phyloP scores from a whole-genome alignment of 2,888 invertebrate species.

The Drosophila yooni region DNA sequence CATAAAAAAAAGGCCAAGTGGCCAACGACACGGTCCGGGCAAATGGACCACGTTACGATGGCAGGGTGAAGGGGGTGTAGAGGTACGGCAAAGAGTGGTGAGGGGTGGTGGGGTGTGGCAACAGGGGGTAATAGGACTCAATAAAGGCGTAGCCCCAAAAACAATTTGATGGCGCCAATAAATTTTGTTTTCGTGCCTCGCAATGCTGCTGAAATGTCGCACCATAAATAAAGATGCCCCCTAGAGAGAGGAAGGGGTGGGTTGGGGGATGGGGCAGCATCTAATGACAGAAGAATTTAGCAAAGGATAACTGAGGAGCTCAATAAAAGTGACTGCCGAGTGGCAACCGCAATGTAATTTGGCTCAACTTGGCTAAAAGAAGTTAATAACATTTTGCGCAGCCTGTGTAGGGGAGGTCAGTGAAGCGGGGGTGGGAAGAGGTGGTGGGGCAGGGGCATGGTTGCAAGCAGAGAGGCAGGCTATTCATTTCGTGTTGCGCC shows the following conservation, averaged over 20 bases:
- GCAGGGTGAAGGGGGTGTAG: slow-evolving; percentile 6
- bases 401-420: not conserved
- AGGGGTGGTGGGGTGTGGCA: not conserved
- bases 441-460: not conserved
- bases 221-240: slow-evolving; percentile 66
- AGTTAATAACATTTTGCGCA: slow-evolving; percentile 76
- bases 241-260: not conserved
- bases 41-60: slow-evolving; percentile 35
- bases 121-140: not conserved
- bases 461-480: slow-evolving; percentile 34
- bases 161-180: slow-evolving; percentile 75
- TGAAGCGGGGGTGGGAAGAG: not conserved
- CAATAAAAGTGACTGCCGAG: slow-evolving; percentile 69
- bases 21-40: slow-evolving; percentile 39
- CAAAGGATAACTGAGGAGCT: slow-evolving; percentile 31
- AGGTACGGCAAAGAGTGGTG: not conserved
- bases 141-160: slow-evolving; percentile 58
- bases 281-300: slow-evolving; percentile 39
- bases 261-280: slow-evolving; percentile 12
- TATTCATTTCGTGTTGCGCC: slow-evolving; percentile 76
- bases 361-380: slow-evolving; percentile 74
- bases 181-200: slow-evolving; percentile 72
- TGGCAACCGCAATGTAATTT: slow-evolving; percentile 83
- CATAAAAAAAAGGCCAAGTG: slow-evolving; percentile 65
- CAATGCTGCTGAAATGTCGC: slow-evolving; percentile 74